phyloP scores from a whole-genome alignment of 2,888 invertebrate species.

The Sarcophaga carnaria region DNA sequence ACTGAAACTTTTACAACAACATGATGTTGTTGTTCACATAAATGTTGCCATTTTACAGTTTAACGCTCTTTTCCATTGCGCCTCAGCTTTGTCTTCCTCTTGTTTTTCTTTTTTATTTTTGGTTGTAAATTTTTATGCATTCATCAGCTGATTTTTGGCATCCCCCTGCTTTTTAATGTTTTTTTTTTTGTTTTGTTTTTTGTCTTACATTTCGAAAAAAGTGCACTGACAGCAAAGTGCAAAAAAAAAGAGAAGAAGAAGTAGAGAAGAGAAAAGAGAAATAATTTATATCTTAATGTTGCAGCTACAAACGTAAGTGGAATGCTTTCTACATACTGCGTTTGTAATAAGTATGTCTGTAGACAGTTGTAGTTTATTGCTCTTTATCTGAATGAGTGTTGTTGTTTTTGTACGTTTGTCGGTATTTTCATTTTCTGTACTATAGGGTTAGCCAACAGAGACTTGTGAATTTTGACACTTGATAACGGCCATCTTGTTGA shows the following conservation, averaged over 20 bases:
- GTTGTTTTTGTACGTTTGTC: not conserved
- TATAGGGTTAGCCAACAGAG: too few relatives aligned
- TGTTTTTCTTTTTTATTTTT: not conserved
- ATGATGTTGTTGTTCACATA: not conserved
- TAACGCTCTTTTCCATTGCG: conserved; percentile 47
- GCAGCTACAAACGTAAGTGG: conserved; percentile 45
- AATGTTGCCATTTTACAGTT: conserved; percentile 53
- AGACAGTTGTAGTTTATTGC: not conserved
- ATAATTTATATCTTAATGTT: conserved; percentile 49
- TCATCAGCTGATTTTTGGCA: conserved; percentile 2
- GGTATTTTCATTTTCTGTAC: too few relatives aligned
- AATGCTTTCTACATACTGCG: conserved; percentile 11
- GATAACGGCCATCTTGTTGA: too few relatives aligned
- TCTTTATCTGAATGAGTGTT: not conserved
- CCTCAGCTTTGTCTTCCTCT: not conserved
- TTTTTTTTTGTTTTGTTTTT: not conserved
- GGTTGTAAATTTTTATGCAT: conserved; percentile 18
- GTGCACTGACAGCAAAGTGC: not conserved
- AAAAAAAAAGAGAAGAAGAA: not conserved
- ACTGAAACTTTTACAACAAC: too few relatives aligned
- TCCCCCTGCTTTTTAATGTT: too few relatives aligned
- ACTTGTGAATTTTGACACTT: too few relatives aligned
- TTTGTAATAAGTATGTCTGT: too few relatives aligned
- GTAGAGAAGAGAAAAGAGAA: not conserved
- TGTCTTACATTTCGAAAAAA: not conserved